Conservation (phyloP, 2,888 invertebrate species). For the Elegia similella region DNA sequence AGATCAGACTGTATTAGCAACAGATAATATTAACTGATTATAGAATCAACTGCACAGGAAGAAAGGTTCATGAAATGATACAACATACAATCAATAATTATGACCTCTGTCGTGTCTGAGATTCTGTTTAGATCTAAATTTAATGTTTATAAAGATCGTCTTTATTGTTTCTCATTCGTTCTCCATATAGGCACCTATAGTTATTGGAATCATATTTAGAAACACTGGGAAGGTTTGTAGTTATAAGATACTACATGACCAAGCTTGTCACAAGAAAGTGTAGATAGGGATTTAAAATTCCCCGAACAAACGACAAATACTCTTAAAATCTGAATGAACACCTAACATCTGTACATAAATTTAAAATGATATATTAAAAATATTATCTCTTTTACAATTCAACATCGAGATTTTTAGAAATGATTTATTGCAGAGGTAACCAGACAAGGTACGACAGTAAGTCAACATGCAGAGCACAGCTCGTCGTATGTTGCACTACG, state of each 20-base stretch:
- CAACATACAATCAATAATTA: conserved; percentile 9
- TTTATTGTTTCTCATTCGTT: conserved; percentile 6
- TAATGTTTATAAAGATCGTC: conserved; percentile 8
- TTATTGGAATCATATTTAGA: conserved; percentile 13
- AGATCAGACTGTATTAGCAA: conserved; percentile 24
- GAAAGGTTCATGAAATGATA: neutral
- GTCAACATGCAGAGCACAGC: conserved; percentile 22
- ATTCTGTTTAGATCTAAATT: conserved; percentile 12
- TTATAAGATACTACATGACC: conserved; percentile 5
- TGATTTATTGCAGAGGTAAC: conserved; percentile 30
- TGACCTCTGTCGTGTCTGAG: conserved; percentile 18
- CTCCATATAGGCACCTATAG: conserved; percentile 12
- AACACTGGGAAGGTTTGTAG: conserved; percentile 7
- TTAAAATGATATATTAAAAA: conserved; percentile 57
- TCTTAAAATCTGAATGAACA: conserved; percentile 53
- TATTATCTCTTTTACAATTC: conserved; percentile 42
- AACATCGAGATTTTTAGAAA: conserved; percentile 24
- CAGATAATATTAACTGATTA: conserved; percentile 31
- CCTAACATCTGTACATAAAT: conserved; percentile 52
- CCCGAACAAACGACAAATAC: conserved; percentile 38
- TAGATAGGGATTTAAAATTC: neutral
- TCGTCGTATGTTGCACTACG: conserved; percentile 16
- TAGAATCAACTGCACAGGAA: conserved; percentile 37
- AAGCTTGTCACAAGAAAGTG: conserved; percentile 1
- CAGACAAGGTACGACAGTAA: conserved; percentile 16